These are phyloP conservation scores for Trichonephila inaurata DNA, from an alignment of 1,140 invertebrate genomes.

Conservation along the genomic window DNA sequence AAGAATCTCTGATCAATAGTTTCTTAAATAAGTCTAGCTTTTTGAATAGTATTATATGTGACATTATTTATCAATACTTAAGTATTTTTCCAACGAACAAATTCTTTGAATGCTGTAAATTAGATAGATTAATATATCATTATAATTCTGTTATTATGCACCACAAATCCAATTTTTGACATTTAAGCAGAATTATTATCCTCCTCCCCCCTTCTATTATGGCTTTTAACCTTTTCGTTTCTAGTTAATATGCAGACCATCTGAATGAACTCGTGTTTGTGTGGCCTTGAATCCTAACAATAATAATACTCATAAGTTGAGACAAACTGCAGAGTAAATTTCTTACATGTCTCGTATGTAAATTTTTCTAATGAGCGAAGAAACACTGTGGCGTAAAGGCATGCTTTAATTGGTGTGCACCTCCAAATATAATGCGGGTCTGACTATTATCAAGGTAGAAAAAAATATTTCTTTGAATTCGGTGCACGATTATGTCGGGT, in stretches of 20 bases:
- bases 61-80: too few relatives aligned
- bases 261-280: background rate
- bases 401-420: conserved; percentile 33
- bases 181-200: background rate
- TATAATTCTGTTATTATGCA: too few relatives aligned
- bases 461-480: conserved; percentile 38
- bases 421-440: background rate
- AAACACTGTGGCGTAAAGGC: background rate
- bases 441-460: background rate
- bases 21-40: too few relatives aligned
- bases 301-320: background rate
- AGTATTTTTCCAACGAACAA: too few relatives aligned
- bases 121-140: too few relatives aligned
- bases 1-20: too few relatives aligned
- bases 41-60: too few relatives aligned
- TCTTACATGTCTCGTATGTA: background rate
- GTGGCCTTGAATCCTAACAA: background rate
- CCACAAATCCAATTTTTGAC: too few relatives aligned
- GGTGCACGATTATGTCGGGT: background rate
- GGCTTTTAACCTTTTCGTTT: background rate
- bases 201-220: background rate
- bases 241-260: background rate
- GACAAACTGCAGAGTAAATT: background rate
- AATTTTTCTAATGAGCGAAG: background rate
- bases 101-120: too few relatives aligned